Evolutionary conservation across 2,797 vertebrate species (phyloP), one percentile per base, ranked within the genome.

Genomic region (Hydrocynus forskahlii): DNA sequence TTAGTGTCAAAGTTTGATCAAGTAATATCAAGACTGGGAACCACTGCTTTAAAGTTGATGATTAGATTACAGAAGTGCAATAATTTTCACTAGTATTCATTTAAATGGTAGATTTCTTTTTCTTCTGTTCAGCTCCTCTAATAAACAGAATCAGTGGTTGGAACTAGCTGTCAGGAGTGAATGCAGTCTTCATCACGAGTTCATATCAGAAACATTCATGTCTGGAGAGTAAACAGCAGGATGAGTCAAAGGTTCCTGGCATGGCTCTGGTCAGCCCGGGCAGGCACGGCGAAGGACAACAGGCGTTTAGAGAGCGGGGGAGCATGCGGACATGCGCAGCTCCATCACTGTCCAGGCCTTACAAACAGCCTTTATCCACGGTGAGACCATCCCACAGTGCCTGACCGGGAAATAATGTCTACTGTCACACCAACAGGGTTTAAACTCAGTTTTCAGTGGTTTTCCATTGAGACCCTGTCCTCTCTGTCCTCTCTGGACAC

Each of bases 241-340:
- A 85, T 83, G 79, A 87, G 79, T 87, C 86, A 87, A 85, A 83
- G 29, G 78, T 72, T 87, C 86, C 83, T 74, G 81, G 68, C 81
- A 76, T 86, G 68, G 71, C 54, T 78, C 59, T 71, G 67, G 45
- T 63, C 62, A 69, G 62, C 69, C 59, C 43, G 17, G 60, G 64
- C 77, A 84, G 73, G 62, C 79, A 81, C 63, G 70, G 80, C 83
- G 57, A 59, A 80, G 70, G 71, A 83, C 81, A 84, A 86, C 76
- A 82, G 62, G 70, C 68, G n/a, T 59, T n/a, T n/a, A n/a, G n/a
- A n/a, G n/a, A n/a, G n/a, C n/a, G n/a, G 75, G 71, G 29, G 57
- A 19, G 40, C 7, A 38, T 40, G 19, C 5, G 59, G 5, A 50
- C 78, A 84, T 73, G 68, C 62, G 69, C 76, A 74, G 71, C 38